Percentiles rank a stretch among this genome's conserved stretches.
Evolutionary conservation across 1,140 invertebrate genomes (phyloP).

Genomic region (Whitmania pigra): DNA sequence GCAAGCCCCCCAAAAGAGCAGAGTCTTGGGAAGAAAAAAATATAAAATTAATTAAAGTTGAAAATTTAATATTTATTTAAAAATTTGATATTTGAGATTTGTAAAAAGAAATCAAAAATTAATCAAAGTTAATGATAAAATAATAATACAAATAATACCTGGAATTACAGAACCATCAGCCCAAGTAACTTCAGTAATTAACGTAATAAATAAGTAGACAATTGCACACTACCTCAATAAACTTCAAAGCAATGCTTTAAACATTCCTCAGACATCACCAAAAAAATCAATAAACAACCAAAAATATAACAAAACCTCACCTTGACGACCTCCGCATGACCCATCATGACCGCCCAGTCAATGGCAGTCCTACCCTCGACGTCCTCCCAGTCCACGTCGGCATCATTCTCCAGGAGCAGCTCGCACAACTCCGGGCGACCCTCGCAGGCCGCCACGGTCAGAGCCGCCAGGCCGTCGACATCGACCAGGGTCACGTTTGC

Average conservation of each 20-base stretch:
- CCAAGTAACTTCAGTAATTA: no score
- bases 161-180: no score
- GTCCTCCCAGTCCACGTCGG: conserved; percentile 71
- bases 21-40: conserved; percentile 39
- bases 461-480: conserved; percentile 81
- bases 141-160: no score
- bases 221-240: no score
- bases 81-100: no score
- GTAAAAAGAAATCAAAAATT: no score
- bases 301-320: conserved; percentile 41
- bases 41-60: conserved; percentile 35
- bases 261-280: neutral
- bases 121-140: no score
- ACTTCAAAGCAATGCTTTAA: neutral
- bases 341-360: conserved; percentile 66
- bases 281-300: neutral
- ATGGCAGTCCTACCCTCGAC: conserved; percentile 59
- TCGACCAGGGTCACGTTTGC: conserved; percentile 65
- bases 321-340: conserved; percentile 65
- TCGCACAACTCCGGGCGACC: conserved; percentile 61
- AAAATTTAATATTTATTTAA: no score
- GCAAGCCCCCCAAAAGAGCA: conserved; percentile 76
- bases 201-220: no score
- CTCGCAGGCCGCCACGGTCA: conserved; percentile 64
- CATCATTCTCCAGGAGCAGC: conserved; percentile 66